Evolutionary conservation across 2,113 vertebrate genomes (phyloP), one percentile per base, ranked within the genome.

Genomic region (Platysteira castanea): DNA sequence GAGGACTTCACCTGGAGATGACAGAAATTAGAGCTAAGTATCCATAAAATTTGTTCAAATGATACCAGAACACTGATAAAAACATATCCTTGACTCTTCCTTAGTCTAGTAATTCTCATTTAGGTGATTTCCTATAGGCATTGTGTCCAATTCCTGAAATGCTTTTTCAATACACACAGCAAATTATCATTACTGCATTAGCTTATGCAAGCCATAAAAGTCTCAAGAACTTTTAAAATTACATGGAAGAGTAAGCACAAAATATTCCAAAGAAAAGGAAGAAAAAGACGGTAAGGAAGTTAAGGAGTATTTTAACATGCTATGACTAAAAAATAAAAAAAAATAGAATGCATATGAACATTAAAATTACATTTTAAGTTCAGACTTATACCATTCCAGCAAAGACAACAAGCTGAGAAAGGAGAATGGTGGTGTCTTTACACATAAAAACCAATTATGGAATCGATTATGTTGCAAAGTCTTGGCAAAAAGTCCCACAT

Each of bases 291-390:
- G 9, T 70, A 84, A 81, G 56, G 46, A 85, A 73, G 9, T 13
- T 47, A 42, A 46, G 20, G 24, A 67, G 14, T 59, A 77, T 67
- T 90, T 84, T 42, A 77, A 57, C 23, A 70, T 18, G 28, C 3
- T 10, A 9, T 27, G 28, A 63, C 31, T 28, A 15, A 64, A 88
- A 90, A 87, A 47, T 47, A 71, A 70, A 87, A 47, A 52, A 71
- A 70, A 54, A 19, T 1, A 41, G 14, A 81, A n/a, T 0, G 0
- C 15, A 68, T 1, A 2, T 4, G 19, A 88, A 84, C 18, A 39
- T 42, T 27, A 18, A 82, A 64, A 76, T 28, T 54, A 7, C 5
- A 16, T 46, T 89, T 75, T 14, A 65, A 67, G 9, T 85, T 69
- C 44, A 61, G 21, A 30, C 8, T 91, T 65, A 52, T 1, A 70